phyloP scores from a whole-genome alignment of 2,888 invertebrate genomes.

The Hoplodrina blanda region DNA sequence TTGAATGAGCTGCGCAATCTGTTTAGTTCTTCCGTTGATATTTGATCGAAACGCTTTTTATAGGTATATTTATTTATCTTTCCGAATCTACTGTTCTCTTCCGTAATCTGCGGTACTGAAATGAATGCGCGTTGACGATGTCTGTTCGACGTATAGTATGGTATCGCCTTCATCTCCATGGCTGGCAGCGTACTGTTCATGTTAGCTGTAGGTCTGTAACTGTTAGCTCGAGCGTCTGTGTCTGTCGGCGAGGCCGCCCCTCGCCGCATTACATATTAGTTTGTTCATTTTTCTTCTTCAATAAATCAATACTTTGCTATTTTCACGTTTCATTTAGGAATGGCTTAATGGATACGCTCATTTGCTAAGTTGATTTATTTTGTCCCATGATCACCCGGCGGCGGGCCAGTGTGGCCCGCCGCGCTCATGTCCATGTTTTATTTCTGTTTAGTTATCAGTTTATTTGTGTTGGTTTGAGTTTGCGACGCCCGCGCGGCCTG shows the following conservation, averaged over 20 bases:
- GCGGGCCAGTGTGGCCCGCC: conserved; percentile 67
- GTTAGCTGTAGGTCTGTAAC: conserved; percentile 89
- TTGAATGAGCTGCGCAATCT: conserved; percentile 91
- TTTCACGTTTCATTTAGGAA: conserved; percentile 89
- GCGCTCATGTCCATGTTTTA: conserved; percentile 81
- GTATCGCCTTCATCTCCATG: conserved; percentile 88
- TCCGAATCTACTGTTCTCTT: conserved; percentile 88
- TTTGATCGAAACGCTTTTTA: conserved; percentile 89
- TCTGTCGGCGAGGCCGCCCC: conserved; percentile 85
- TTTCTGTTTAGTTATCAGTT: conserved; percentile 86
- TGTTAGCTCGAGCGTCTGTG: conserved; percentile 88
- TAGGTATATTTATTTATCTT: conserved; percentile 90
- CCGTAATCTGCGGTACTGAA: conserved; percentile 88
- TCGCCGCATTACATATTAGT: conserved; percentile 85
- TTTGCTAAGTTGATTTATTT: conserved; percentile 86
- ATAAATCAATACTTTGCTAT: conserved; percentile 85
- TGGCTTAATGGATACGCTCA: conserved; percentile 88
- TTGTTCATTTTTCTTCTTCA: conserved; percentile 86
- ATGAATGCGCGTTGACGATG: conserved; percentile 89
- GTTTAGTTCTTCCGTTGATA: conserved; percentile 90
- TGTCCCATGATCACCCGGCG: conserved; percentile 71
- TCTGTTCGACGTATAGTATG: conserved; percentile 88
- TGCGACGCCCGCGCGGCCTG: conserved; percentile 77
- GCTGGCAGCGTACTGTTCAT: conserved; percentile 88
- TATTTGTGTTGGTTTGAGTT: conserved; percentile 84